phyloP scores from a whole-genome alignment of 2,888 invertebrate genomes.

The Octodonta nipae region DNA sequence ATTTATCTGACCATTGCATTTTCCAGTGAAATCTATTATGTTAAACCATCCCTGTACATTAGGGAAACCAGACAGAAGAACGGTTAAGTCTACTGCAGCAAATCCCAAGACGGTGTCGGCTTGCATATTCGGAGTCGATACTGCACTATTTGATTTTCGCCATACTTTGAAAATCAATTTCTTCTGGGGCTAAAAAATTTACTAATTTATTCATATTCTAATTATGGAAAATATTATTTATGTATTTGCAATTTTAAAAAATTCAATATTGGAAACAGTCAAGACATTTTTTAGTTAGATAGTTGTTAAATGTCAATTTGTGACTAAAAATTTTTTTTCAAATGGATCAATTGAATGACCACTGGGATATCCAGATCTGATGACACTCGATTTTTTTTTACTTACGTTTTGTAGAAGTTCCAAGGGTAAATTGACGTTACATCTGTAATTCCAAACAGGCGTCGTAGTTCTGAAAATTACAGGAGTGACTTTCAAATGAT shows the following conservation, averaged over 20 bases:
- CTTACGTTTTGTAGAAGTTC: slow-evolving; percentile 44
- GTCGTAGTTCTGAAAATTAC: slow-evolving; percentile 39
- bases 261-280: too few relatives aligned
- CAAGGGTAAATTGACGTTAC: slow-evolving; percentile 36
- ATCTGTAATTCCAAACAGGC: slow-evolving; percentile 44
- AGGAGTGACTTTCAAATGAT: slow-evolving; percentile 35
- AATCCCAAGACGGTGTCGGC: slow-evolving; percentile 48
- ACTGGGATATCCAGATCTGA: too few relatives aligned
- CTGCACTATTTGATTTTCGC: slow-evolving; percentile 39
- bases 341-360: too few relatives aligned
- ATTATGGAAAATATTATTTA: slow-evolving; percentile 5
- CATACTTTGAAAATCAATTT: slow-evolving; percentile 48
- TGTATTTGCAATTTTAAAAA: too few relatives aligned
- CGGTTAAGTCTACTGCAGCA: slow-evolving; percentile 44
- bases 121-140: slow-evolving; percentile 38
- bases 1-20: slow-evolving; percentile 48
- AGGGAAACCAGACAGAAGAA: slow-evolving; percentile 39
- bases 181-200: slow-evolving; percentile 40
- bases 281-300: too few relatives aligned
- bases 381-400: too few relatives aligned
- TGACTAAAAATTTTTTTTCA: too few relatives aligned
- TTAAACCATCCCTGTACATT: slow-evolving; percentile 49
- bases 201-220: too few relatives aligned
- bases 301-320: too few relatives aligned
- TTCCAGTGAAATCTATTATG: slow-evolving; percentile 45